Base-by-base conservation (phyloP, 2,113 vertebrate species). In the Eudyptes chrysolophus region DNA sequence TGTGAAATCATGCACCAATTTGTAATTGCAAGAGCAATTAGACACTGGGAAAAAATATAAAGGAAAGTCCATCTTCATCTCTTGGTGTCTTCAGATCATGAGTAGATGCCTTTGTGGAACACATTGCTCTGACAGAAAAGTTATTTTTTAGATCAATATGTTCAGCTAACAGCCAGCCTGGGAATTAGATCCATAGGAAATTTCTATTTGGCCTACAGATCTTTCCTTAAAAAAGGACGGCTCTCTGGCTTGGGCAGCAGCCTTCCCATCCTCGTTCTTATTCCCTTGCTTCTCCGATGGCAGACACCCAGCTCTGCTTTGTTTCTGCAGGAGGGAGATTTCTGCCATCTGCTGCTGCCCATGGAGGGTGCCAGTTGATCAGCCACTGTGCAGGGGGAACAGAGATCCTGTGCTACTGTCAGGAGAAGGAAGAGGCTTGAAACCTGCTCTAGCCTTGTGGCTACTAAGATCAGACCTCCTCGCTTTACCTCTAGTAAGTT, bases 1-100 rank as follows among this genome's bases (percentile, higher is more conserved):
- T 92, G 80, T 72, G 34, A 96, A 97, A 95, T 92, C 71, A 90
- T 77, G 46, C 84, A 90, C 40, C 68, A 84, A 89, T 95, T 96
- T 92, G 79, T 95, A 94, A 89, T 54, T 89, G 71, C 54, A 94
- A 81, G 85, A 94, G 34, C 8, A 26, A 90, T 86, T 95, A 95
- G 30, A 52, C 25, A 57, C 2, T 8, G 46, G 19, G 13, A 84
- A 62, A 94, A 89, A 80, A 64, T 25, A 57, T 54, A 38, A 85
- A 87, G 7, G 20, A 8, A 83, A 83, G 71, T 94, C 80, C 62
- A 62, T 92, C 54, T 74, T 92, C 36, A 94, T 90, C 51, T 86
- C 51, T 64, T 92, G 58, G 77, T 58, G 3, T 54, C 62, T 80
- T 96, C 69, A 90, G 92, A 96, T 86, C 71, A 76, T 17, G 11